Percentiles rank a stretch among this genome's conserved stretches.
These are phyloP conservation scores for Oceanites oceanicus DNA, from an alignment of 2,113 vertebrate genomes.

Conservation along the genomic window DNA sequence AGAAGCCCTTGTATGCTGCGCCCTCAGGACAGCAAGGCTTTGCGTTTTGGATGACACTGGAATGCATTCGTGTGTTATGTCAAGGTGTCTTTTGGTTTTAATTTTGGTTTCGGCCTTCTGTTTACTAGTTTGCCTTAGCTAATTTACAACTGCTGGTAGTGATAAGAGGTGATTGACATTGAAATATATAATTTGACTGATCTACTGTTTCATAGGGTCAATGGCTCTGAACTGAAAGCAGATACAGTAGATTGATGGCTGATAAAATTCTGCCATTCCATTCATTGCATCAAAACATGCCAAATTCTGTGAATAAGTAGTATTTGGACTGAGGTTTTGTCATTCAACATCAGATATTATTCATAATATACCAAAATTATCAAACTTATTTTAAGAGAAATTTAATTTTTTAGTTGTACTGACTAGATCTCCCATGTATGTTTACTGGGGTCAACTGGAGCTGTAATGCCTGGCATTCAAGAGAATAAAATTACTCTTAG, in stretches of 20 bases:
- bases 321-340: not conserved
- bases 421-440: not conserved
- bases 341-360: not conserved
- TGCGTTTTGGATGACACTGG: slow-evolving; percentile 39
- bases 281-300: not conserved
- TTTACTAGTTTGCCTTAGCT: slow-evolving; percentile 35
- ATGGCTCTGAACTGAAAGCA: not conserved
- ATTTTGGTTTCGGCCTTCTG: slow-evolving; percentile 33
- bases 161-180: not conserved
- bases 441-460: not conserved
- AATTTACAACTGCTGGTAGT: not conserved
- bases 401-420: not conserved
- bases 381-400: not conserved
- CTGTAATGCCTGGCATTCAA: not conserved
- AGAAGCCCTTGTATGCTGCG: slow-evolving; percentile 12
- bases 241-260: not conserved
- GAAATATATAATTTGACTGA: not conserved
- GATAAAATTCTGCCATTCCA: not conserved
- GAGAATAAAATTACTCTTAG: not conserved
- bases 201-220: not conserved
- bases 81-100: slow-evolving; percentile 5
- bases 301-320: not conserved
- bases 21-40: slow-evolving; percentile 53
- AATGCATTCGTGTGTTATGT: slow-evolving; percentile 53
- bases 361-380: not conserved